Evolutionary conservation across 2,797 vertebrate genomes (phyloP).

Genomic region (Cyprinodon diabolis): DNA sequence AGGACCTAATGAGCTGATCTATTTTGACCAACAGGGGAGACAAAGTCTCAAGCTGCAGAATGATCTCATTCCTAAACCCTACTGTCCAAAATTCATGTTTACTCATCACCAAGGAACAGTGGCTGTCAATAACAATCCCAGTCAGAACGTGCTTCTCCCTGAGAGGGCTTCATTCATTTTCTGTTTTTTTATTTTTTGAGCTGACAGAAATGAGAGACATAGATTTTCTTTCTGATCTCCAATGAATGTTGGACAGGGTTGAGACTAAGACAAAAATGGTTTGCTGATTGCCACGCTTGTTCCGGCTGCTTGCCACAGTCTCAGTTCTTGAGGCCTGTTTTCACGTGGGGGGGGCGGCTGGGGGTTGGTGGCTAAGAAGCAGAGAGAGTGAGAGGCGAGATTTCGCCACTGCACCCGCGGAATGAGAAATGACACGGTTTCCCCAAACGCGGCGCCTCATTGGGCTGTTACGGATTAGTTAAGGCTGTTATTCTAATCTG

Average conservation of each 20-base stretch:
- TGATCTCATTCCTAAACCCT: constrained; percentile 12
- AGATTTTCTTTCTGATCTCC: constrained; percentile 53
- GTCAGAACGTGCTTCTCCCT: constrained; percentile 9
- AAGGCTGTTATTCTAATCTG: constrained; percentile 80
- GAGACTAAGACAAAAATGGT: constrained; percentile 36
- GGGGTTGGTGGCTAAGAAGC: neutral
- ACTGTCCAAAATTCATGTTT: constrained; percentile 8
- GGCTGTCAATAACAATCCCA: constrained; percentile 25
- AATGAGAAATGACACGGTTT: constrained; percentile 72
- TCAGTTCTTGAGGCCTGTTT: constrained; percentile 68
- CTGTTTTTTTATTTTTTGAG: constrained; percentile 27
- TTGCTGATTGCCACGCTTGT: constrained; percentile 54
- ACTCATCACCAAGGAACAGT: constrained; percentile 25
- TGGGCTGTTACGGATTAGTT: constrained; percentile 76
- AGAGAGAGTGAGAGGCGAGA: constrained; percentile 41
- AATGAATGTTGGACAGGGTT: constrained; percentile 30
- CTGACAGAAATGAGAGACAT: constrained; percentile 57
- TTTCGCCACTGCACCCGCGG: constrained; percentile 49
- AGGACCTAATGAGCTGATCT: constrained; percentile 1
- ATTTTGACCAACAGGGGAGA: neutral
- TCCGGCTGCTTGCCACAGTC: constrained; percentile 55
- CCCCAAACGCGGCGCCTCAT: constrained; percentile 66
- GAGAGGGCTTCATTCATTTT: constrained; percentile 22
- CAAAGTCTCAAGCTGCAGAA: neutral
- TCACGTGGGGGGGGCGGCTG: constrained; percentile 45